Evolutionary conservation across 1,140 invertebrate genomes (phyloP), one percentile per base, ranked within the genome.

Genomic region (Drosophila triauraria): DNA sequence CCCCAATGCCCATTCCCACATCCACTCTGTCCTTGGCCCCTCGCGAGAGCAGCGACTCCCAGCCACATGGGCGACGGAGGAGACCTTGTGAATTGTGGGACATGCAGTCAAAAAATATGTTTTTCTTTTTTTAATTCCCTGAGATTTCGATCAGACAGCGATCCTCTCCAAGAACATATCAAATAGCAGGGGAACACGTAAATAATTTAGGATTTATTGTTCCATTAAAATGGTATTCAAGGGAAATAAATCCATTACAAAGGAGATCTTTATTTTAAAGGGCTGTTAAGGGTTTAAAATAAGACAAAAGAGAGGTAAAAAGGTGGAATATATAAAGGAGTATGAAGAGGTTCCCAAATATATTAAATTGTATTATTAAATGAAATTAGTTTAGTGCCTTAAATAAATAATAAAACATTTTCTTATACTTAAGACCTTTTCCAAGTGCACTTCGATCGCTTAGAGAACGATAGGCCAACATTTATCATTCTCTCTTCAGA

Each of bases 1-100:
- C 35, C 32, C 53, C 20, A 20, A 15, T 12, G 10, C 7, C 20
- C 53, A 40, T 6, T 0, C 7, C 15, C 4, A 20, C 12, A 9
- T 3, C 9, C 13, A 54, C 8, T 2, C 43, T 56, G 53, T 57
- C 54, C 54, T 57, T 57, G 53, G 53, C 53, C 53, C 53, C 53
- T 57, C 54, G 54, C 54, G 50, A 35, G 50, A 32, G 50, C 30
- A 32, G 50, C 30, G 30, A 30, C 51, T 53, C 51, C 35, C 51
- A 53, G 51, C 17, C 51, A 53, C 51, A 53, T 35, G 51, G 51
- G 53, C 53, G 53, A 56, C 53, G 20, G 4, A 32, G 12, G 13
- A 40, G 53, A n/a, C 32, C 35, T 40, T 40, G 53, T 25, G 53
- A 56, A 35, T 56, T 56, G 53, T 56, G 53, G 53, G 20, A 8